phyloP scores from a whole-genome alignment of 1,140 invertebrate species.

The Vollenhovia emeryi region DNA sequence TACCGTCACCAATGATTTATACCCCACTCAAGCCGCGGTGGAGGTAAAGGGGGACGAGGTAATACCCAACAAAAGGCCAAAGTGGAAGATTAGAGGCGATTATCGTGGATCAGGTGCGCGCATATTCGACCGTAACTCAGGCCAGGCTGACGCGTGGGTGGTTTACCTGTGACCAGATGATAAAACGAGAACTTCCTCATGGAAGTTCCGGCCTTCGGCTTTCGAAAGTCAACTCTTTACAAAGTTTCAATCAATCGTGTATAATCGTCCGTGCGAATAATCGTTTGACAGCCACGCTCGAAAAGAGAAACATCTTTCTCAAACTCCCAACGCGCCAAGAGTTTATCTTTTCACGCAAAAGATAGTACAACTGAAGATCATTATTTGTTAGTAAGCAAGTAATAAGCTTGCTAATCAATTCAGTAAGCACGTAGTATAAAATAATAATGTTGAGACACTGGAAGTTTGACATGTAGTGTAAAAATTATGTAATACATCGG shows the following conservation, averaged over 20 bases:
- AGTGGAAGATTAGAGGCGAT: conserved; percentile 86
- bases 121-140: conserved; percentile 81
- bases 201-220: background rate
- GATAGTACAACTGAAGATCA: background rate
- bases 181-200: conserved; percentile 75
- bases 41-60: conserved; percentile 58
- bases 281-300: background rate
- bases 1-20: conserved; percentile 82
- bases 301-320: background rate
- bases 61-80: conserved; percentile 81
- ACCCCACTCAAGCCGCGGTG: conserved; percentile 59
- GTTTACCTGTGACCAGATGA: conserved; percentile 75
- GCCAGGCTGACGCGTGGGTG: conserved; percentile 78
- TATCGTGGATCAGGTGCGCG: conserved; percentile 84
- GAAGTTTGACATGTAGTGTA: background rate
- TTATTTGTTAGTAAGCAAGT: background rate
- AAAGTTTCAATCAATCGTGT: background rate
- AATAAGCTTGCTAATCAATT: too few relatives aligned
- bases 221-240: background rate
- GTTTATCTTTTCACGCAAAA: background rate
- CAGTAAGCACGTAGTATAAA: background rate
- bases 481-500: background rate
- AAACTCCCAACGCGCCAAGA: background rate
- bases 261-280: background rate
- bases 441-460: background rate